Evolutionary conservation across 2,797 vertebrate genomes (phyloP).

Genomic region (Amblyraja radiata): DNA sequence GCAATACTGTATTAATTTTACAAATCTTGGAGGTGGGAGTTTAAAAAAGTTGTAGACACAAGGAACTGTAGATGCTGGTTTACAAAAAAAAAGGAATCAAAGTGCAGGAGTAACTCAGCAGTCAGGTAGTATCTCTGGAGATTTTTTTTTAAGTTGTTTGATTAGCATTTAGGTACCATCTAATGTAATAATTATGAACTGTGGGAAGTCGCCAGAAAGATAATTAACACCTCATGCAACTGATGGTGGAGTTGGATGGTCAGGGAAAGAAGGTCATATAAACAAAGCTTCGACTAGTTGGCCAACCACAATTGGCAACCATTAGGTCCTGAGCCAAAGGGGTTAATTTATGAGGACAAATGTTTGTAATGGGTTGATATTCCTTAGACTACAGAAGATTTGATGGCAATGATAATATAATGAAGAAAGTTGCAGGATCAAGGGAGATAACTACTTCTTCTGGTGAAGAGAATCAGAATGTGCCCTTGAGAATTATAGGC

Average conservation of each 20-base stretch:
- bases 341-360: background rate
- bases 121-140: too few species aligned
- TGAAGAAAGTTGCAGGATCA: background rate
- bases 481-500: background rate
- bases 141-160: background rate
- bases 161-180: background rate
- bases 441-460: background rate
- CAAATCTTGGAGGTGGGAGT: background rate
- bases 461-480: background rate
- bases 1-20: background rate
- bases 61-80: too few species aligned
- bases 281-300: background rate
- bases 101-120: too few species aligned
- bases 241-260: background rate
- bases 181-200: background rate
- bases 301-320: background rate
- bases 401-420: background rate
- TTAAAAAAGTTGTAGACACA: too few species aligned
- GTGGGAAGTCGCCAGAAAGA: background rate
- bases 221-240: background rate
- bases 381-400: background rate
- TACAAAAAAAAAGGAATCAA: too few species aligned
- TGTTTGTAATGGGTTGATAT: too few species aligned
- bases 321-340: background rate
- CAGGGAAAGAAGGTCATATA: background rate